Percentiles rank a stretch among this genome's conserved stretches.
These are phyloP conservation scores for Dendrolimus kikuchii DNA, from an alignment of 1,140 invertebrate genomes.

Conservation along the genomic window DNA sequence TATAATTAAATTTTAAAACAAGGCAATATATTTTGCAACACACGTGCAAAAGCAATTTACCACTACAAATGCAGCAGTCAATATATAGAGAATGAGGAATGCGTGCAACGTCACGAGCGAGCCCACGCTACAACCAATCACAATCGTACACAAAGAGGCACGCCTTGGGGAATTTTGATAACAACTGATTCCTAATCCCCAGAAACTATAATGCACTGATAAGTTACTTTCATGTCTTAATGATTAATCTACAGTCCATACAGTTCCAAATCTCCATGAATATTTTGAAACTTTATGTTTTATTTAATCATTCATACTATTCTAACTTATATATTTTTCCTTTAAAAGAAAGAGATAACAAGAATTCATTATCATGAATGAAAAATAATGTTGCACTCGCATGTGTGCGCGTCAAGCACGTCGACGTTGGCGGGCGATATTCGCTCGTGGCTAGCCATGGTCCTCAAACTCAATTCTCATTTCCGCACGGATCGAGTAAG, in stretches of 20 bases:
- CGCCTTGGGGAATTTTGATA: conserved; percentile 41
- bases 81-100: conserved; percentile 62
- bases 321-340: neutral
- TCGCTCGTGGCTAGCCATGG: conserved; percentile 4
- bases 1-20: neutral
- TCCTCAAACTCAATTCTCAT: conserved; percentile 33
- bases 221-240: neutral
- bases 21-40: neutral
- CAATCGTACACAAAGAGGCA: conserved; percentile 47
- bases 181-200: conserved; percentile 9
- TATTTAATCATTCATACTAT: neutral
- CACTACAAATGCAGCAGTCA: conserved; percentile 40
- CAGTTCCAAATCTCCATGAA: neutral
- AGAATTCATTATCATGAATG: conserved; percentile 61
- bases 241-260: neutral
- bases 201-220: neutral
- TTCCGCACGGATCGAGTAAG: conserved; percentile 47
- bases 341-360: conserved; percentile 45
- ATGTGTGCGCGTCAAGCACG: conserved; percentile 13
- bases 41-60: conserved; percentile 8
- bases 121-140: conserved; percentile 66
- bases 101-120: conserved; percentile 62
- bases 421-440: conserved; percentile 27
- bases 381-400: conserved; percentile 49
- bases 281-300: neutral